Percentiles rank a stretch among this genome's conserved stretches.
Conservation (phyloP, 2,797 vertebrate species). For the Enteromius thamalakanensis region DNA sequence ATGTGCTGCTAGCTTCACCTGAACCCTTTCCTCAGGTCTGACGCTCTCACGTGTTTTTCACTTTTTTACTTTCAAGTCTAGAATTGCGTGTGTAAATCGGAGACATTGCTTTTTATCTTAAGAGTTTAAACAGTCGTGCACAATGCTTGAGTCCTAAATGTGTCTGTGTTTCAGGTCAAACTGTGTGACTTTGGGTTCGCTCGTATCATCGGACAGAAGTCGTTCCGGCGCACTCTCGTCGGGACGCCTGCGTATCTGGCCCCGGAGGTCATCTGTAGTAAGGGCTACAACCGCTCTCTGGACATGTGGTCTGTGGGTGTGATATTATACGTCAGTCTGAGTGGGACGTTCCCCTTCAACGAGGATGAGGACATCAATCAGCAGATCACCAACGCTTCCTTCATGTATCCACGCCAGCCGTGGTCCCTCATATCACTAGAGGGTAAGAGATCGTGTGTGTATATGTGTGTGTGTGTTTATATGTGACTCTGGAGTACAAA, state of each 20-base stretch:
- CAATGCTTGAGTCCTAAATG: background rate
- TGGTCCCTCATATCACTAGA: slow-evolving; percentile 75
- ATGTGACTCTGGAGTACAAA: too few relatives aligned
- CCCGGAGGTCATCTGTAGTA: slow-evolving; percentile 77
- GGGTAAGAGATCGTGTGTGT: slow-evolving; percentile 29
- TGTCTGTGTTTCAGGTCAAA: slow-evolving; percentile 71
- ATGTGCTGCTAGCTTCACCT: slow-evolving; percentile 75
- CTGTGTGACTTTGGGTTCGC: slow-evolving; percentile 83
- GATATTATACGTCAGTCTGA: slow-evolving; percentile 79
- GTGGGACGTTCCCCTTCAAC: slow-evolving; percentile 81
- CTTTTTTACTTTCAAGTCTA: background rate
- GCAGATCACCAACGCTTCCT: slow-evolving; percentile 81
- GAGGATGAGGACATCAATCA: slow-evolving; percentile 81
- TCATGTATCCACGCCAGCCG: slow-evolving; percentile 78
- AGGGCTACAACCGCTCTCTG: slow-evolving; percentile 81
- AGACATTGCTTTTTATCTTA: background rate
- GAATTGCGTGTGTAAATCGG: background rate
- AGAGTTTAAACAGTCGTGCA: background rate
- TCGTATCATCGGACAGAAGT: slow-evolving; percentile 83
- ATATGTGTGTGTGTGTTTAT: background rate
- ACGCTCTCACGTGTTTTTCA: background rate
- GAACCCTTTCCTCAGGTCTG: slow-evolving; percentile 78
- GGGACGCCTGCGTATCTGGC: slow-evolving; percentile 82
- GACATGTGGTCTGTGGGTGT: slow-evolving; percentile 84
- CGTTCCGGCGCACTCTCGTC: slow-evolving; percentile 78